Percentiles rank a stretch among this genome's conserved stretches.
phyloP scores from a whole-genome alignment of 2,888 invertebrate genomes.

The Sipha maydis region DNA sequence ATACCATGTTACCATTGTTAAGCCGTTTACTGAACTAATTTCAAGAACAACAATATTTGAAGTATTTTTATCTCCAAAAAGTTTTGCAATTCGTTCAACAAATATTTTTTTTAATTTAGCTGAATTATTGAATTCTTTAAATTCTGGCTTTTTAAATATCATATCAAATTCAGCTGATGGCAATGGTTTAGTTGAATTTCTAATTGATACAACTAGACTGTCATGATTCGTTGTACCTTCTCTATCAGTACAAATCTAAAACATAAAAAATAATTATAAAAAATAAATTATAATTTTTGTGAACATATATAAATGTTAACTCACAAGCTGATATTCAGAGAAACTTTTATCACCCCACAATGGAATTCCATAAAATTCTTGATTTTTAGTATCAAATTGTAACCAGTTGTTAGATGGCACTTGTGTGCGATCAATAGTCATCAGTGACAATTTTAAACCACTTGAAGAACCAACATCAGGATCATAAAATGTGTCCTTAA shows the following conservation, averaged over 20 bases:
- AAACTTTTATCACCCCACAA: conserved; percentile 77
- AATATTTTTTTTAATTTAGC: conserved; percentile 81
- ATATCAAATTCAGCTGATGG: conserved; percentile 82
- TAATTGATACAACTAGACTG: conserved; percentile 71
- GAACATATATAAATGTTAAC: background rate
- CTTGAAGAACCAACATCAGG: conserved; percentile 83
- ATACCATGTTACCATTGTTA: conserved; percentile 71
- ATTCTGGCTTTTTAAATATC: conserved; percentile 76
- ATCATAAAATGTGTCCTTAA: conserved; percentile 88
- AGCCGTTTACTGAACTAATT: conserved; percentile 67
- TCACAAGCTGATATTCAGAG: conserved; percentile 80
- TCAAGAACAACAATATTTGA: conserved; percentile 77
- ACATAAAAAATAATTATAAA: conserved; percentile 18
- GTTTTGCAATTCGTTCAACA: conserved; percentile 79
- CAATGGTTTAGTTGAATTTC: conserved; percentile 49
- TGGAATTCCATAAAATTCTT: conserved; percentile 90
- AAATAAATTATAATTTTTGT: background rate
- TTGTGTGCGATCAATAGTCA: conserved; percentile 77
- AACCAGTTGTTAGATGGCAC: conserved; percentile 82
- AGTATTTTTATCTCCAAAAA: conserved; percentile 81
- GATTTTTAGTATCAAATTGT: conserved; percentile 87
- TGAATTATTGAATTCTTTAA: conserved; percentile 77
- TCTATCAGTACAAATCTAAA: conserved; percentile 77
- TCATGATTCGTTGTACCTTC: conserved; percentile 81
- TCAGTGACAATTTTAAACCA: conserved; percentile 77